Conservation (phyloP, 2,113 vertebrate genomes). For the Origma solitaria region DNA sequence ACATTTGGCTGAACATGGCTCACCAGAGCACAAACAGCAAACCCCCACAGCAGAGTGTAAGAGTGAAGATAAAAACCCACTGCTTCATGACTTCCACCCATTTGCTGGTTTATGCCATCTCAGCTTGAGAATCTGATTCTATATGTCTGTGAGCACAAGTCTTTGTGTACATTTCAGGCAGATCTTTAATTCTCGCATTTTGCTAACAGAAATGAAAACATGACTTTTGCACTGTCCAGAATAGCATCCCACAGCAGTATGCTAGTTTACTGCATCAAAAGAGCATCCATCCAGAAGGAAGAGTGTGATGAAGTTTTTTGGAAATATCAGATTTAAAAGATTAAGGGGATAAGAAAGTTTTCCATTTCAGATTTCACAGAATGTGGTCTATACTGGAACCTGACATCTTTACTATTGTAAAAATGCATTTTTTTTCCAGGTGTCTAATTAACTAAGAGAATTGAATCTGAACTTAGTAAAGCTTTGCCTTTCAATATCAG, state of each 20-base stretch:
- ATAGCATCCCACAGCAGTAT: background rate
- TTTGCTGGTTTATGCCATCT: background rate
- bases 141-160: background rate
- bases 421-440: background rate
- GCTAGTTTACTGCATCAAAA: background rate
- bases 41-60: background rate
- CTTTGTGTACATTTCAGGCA: background rate
- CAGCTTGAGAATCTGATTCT: background rate
- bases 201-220: background rate
- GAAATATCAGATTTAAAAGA: background rate
- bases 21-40: background rate
- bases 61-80: background rate
- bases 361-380: background rate
- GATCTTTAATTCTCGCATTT: background rate
- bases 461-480: background rate
- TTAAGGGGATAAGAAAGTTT: background rate
- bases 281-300: background rate
- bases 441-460: background rate
- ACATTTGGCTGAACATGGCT: background rate
- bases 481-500: background rate
- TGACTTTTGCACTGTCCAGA: background rate
- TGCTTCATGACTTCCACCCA: background rate
- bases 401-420: background rate
- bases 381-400: background rate
- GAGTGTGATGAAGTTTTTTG: background rate